phyloP scores from a whole-genome alignment of 2,888 invertebrate genomes.

The Rhagophthalmus giganteus region DNA sequence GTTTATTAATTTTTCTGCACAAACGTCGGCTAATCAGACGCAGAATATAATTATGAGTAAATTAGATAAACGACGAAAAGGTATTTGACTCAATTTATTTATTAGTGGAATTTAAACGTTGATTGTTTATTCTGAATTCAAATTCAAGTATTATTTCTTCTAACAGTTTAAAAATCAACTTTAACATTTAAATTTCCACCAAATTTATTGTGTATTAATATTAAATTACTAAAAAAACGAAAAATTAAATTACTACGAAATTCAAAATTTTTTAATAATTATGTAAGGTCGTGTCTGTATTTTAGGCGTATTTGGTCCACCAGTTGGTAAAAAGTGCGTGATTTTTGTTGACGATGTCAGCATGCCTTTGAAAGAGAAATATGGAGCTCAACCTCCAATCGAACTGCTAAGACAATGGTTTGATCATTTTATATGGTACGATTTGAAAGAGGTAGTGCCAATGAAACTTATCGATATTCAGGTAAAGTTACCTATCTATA shows the following conservation, averaged over 20 bases:
- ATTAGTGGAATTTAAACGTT: not conserved
- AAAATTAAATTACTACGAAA: too few species aligned
- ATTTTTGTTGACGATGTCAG: slow-evolving; percentile 96
- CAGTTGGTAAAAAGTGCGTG: slow-evolving; percentile 84
- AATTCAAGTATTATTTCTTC: too few species aligned
- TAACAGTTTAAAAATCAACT: too few species aligned
- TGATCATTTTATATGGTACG: slow-evolving; percentile 90
- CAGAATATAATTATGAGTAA: slow-evolving; percentile 95
- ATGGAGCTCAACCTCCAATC: slow-evolving; percentile 93
- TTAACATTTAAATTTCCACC: too few species aligned
- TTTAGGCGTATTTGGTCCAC: slow-evolving; percentile 86
- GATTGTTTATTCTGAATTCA: too few species aligned
- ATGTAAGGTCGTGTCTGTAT: too few species aligned
- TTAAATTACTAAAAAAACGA: too few species aligned
- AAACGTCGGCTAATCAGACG: slow-evolving; percentile 90
- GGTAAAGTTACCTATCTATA: slow-evolving; percentile 52
- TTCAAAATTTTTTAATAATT: too few species aligned
- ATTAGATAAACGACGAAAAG: slow-evolving; percentile 88
- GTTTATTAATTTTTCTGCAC: slow-evolving; percentile 90
- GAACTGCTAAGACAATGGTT: slow-evolving; percentile 89
- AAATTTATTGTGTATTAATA: too few species aligned
- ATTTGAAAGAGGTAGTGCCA: slow-evolving; percentile 76
- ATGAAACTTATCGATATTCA: slow-evolving; percentile 85
- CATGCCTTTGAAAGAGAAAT: slow-evolving; percentile 87
- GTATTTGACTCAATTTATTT: slow-evolving; percentile 52